phyloP scores from a whole-genome alignment of 2,888 invertebrate species.

The Teinopalpus imperialis region DNA sequence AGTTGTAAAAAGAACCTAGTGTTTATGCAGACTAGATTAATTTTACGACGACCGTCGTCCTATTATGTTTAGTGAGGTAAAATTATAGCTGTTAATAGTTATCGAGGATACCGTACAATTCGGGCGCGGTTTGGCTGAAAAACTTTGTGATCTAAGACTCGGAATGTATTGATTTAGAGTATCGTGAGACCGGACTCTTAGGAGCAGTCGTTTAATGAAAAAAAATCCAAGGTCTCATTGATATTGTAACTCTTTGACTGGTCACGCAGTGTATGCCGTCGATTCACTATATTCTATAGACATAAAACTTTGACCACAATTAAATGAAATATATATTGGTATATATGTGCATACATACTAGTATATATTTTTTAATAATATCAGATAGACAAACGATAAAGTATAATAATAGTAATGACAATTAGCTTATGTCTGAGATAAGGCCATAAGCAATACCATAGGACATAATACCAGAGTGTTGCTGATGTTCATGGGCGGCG shows the following conservation, averaged over 20 bases:
- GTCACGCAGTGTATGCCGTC: slow-evolving; percentile 43
- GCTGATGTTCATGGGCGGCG: too few species aligned
- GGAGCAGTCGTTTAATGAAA: slow-evolving; percentile 36
- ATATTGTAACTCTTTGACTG: slow-evolving; percentile 54
- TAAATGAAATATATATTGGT: slow-evolving; percentile 34
- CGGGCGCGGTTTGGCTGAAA: slow-evolving; percentile 8
- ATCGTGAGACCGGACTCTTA: slow-evolving; percentile 16
- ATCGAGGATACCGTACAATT: slow-evolving; percentile 2
- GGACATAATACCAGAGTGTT: too few species aligned
- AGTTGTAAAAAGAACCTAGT: too few species aligned
- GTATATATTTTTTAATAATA: too few species aligned
- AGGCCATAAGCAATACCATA: too few species aligned
- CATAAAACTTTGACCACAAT: slow-evolving; percentile 24
- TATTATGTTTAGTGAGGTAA: too few species aligned
- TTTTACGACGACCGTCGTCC: too few species aligned
- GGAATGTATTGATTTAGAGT: slow-evolving; percentile 5
- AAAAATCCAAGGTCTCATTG: slow-evolving; percentile 69
- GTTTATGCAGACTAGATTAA: too few species aligned
- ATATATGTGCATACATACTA: neutral
- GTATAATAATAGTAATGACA: too few species aligned
- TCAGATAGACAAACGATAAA: too few species aligned
- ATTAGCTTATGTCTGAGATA: too few species aligned
- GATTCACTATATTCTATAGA: slow-evolving; percentile 28
- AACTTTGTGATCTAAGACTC: slow-evolving; percentile 1
- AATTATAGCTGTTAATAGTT: neutral